Evolutionary conservation across 1,140 invertebrate species (phyloP), one percentile per base, ranked within the genome.

Genomic region (Tenebrio molitor): DNA sequence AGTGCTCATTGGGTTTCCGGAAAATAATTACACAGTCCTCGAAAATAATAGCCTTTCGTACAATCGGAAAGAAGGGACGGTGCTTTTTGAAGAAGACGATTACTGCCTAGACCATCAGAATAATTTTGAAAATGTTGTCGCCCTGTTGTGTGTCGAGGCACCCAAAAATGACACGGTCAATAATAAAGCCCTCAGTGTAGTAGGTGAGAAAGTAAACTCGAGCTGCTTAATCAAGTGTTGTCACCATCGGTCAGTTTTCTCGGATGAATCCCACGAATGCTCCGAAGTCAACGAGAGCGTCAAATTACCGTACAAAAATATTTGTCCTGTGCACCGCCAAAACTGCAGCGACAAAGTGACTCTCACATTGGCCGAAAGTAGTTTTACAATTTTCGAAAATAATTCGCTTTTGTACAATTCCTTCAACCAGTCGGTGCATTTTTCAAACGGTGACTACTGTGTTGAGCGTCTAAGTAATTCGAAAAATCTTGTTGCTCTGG

Each of bases 21-120:
- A 44, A 66, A 41, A 17, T 5, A 42, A 6, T 44, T 66, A n/a
- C 23, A 7, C 12, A 1, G 14, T 66, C 6, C 7, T 14, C n/a
- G 36, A 66, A 12, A 44, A 44, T 12, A 25, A 44, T 12, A 42
- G 12, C 1, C 23, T 66, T 2, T 14, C n/a, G 4, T 66, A 44
- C 14, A 21, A 21, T 21, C 14, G 23, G 4, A 10, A 23, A 2
- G 14, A 66, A 5, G n/a, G 8, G 1, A 25, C 5, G 14, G 33
- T 66, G n/a, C 7, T 44, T 42, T 66, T 42, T 14, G 5, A 21
- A 1, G 5, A 7, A 1, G 21, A 29, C 8, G n/a, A 42, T 23
- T 66, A 21, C 25, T 66, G 64, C 42, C n/a, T 66, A 14, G 64
- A 66, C 1, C 44, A n/a, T 66, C 12, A 42, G 10, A 36, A 66